phyloP scores from a whole-genome alignment of 2,888 invertebrate genomes.

The Tinea semifulvella region DNA sequence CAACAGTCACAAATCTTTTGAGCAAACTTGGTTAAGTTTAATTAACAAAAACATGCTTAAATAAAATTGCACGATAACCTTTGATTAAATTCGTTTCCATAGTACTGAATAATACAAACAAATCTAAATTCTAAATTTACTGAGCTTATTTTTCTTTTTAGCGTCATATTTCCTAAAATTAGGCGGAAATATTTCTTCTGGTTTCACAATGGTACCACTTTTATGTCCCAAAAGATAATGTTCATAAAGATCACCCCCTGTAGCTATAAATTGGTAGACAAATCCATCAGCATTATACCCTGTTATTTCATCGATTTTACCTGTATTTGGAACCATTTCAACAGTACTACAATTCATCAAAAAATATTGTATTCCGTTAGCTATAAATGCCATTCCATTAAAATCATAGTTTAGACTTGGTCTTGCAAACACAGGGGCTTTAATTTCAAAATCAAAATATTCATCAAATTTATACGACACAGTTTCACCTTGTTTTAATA shows the following conservation, averaged over 20 bases:
- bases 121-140: too few relatives aligned
- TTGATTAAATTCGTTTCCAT: too few relatives aligned
- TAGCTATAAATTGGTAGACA: not conserved
- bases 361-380: not conserved
- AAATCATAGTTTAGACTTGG: conserved; percentile 5
- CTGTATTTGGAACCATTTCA: not conserved
- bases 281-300: not conserved
- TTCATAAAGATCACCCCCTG: not conserved
- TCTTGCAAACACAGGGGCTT: not conserved
- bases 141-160: too few relatives aligned
- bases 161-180: not conserved
- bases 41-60: too few relatives aligned
- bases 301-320: not conserved
- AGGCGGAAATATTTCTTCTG: not conserved
- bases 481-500: not conserved
- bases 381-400: conserved; percentile 1
- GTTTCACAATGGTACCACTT: not conserved
- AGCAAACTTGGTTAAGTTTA: too few relatives aligned
- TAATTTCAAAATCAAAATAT: not conserved
- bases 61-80: too few relatives aligned
- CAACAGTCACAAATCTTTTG: too few relatives aligned
- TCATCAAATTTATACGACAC: not conserved
- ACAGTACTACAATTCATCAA: conserved; percentile 4
- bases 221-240: not conserved
- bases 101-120: too few relatives aligned